Evolutionary conservation across 2,797 vertebrate genomes (phyloP).

Genomic region (Syncerus caffer): DNA sequence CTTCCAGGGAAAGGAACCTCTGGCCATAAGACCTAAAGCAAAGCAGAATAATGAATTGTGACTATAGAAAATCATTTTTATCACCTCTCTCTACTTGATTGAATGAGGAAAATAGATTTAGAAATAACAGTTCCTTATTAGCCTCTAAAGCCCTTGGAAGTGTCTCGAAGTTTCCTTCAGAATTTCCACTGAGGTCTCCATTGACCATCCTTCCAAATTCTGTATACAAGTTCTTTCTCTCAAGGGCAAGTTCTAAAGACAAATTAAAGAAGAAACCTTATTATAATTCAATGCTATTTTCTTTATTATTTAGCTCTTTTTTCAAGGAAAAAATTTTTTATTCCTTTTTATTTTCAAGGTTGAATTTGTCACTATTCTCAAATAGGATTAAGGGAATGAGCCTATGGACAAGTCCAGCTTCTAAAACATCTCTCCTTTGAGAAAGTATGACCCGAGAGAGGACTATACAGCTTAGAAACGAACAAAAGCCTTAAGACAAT

Average conservation of each 20-base stretch:
- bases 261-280: background rate
- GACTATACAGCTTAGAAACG: background rate
- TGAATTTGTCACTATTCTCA: background rate
- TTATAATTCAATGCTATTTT: background rate
- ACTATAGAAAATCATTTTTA: background rate
- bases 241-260: background rate
- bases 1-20: background rate
- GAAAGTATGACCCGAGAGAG: background rate
- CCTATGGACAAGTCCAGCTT: background rate
- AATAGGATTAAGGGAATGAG: background rate
- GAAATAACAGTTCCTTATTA: background rate
- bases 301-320: background rate
- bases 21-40: background rate
- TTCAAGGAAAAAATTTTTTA: background rate
- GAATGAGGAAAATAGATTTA: slow-evolving; percentile 7
- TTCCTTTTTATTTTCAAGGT: slow-evolving; percentile 20
- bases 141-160: background rate
- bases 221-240: background rate
- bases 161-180: background rate
- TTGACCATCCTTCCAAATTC: background rate
- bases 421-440: background rate
- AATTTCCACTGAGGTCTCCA: background rate
- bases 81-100: background rate
- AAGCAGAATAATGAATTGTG: background rate
- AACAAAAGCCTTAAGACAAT: background rate